phyloP scores from a whole-genome alignment of 1,140 invertebrate species.

The Drosophila bocki region DNA sequence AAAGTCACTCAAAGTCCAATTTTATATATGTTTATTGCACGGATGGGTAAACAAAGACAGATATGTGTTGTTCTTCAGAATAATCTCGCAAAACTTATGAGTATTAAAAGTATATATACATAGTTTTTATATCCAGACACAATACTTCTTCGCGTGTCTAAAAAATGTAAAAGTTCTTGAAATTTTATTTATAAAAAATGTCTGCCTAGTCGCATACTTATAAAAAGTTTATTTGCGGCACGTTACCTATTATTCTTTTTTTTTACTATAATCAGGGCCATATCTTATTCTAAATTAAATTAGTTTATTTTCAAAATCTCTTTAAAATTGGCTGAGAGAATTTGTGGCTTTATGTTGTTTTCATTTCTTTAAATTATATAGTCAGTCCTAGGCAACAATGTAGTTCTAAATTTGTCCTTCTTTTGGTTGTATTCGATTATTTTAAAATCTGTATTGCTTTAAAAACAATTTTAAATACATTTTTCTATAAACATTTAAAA shows the following conservation, averaged over 20 bases:
- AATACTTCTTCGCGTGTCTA: constrained; percentile 18
- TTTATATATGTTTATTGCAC: constrained; percentile 3
- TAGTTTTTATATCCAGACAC: constrained; percentile 20
- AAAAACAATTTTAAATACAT: no score
- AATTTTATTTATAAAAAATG: constrained; percentile 34
- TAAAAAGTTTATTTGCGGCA: constrained; percentile 11
- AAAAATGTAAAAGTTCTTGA: constrained; percentile 42
- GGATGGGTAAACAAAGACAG: constrained; percentile 23
- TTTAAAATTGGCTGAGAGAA: neutral
- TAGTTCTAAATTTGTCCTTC: neutral
- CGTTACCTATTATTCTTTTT: constrained; percentile 13
- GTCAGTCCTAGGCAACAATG: neutral
- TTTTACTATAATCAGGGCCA: neutral
- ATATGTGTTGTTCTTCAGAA: constrained; percentile 18
- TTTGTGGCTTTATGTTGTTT: neutral
- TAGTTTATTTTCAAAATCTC: neutral
- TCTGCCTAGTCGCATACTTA: constrained; percentile 1
- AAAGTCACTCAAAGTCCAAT: constrained; percentile 31
- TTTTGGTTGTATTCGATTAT: neutral
- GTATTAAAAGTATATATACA: constrained; percentile 8
- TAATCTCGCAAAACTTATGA: constrained; percentile 20
- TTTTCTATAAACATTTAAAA: no score
- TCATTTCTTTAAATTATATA: neutral
- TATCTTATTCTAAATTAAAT: neutral
- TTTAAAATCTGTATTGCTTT: no score